Conservation (phyloP, 2,888 invertebrate genomes). For the Mycalesis mineus region DNA sequence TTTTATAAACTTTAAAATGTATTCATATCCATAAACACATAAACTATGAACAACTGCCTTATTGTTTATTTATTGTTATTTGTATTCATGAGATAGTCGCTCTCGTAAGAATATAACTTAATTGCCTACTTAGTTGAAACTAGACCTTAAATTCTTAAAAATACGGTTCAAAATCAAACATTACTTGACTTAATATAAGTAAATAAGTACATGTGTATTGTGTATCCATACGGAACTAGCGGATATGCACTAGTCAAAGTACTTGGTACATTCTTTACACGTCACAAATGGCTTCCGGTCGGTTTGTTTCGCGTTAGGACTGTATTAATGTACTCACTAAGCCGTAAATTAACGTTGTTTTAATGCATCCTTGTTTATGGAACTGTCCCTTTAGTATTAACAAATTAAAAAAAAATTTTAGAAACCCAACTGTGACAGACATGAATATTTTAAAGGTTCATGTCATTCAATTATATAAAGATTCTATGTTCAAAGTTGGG, state of each 20-base stretch:
- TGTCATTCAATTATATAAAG: too few relatives aligned
- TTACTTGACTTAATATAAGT: neutral
- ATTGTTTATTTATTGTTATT: too few relatives aligned
- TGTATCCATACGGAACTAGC: conserved; percentile 58
- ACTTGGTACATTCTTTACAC: conserved; percentile 48
- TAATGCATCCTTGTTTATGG: neutral
- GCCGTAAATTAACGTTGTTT: conserved; percentile 23
- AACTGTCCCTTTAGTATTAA: neutral
- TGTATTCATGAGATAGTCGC: too few relatives aligned
- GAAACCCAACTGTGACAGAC: too few relatives aligned
- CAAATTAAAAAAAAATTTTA: neutral
- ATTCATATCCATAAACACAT: too few relatives aligned
- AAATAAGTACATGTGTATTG: conserved; percentile 19
- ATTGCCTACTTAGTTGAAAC: too few relatives aligned
- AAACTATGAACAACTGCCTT: too few relatives aligned
- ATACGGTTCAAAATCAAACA: conserved; percentile 27
- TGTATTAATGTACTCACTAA: conserved; percentile 53
- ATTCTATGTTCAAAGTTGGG: too few relatives aligned
- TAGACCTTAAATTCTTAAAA: neutral
- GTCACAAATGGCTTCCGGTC: conserved; percentile 65
- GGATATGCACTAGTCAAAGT: conserved; percentile 52
- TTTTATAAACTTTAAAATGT: too few relatives aligned
- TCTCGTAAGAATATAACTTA: too few relatives aligned
- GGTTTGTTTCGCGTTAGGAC: conserved; percentile 48
- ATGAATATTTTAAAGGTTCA: too few relatives aligned